A percentile compares a stretch with the other conserved stretches of the same genome.
These are phyloP conservation scores for Autographa pulchrina DNA, from an alignment of 2,888 invertebrate genomes.

Conservation along the genomic window DNA sequence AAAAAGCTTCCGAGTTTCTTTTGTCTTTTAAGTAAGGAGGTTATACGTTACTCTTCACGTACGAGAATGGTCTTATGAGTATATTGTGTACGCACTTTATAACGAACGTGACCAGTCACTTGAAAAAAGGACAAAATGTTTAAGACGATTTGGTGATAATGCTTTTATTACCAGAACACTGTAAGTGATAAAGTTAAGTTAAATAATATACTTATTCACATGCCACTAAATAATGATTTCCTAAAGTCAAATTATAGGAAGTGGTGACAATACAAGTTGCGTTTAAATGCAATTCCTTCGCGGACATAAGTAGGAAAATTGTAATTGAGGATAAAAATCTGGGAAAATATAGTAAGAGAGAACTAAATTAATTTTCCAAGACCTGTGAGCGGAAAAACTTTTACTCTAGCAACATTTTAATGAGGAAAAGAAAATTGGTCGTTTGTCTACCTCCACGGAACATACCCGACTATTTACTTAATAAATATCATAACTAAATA, in stretches of 20 bases:
- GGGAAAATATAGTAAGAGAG: background rate
- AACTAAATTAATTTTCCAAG: background rate
- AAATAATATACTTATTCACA: no score
- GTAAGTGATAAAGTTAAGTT: no score
- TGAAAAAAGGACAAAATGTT: background rate
- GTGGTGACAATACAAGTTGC: background rate
- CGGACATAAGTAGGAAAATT: background rate
- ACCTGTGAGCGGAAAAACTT: background rate
- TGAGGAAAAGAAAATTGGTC: background rate
- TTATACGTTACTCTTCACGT: background rate
- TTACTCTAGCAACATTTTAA: constrained; percentile 6
- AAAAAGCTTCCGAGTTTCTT: background rate
- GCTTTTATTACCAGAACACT: no score
- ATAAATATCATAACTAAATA: background rate
- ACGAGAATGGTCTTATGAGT: background rate
- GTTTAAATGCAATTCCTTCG: background rate
- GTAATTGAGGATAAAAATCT: background rate
- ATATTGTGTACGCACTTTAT: background rate
- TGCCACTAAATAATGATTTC: no score
- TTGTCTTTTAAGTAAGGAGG: background rate
- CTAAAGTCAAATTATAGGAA: no score
- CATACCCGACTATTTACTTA: background rate
- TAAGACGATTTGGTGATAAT: no score
- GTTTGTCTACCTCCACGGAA: background rate
- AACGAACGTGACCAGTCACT: background rate